phyloP scores from a whole-genome alignment of 2,888 invertebrate species.

The Platynereis dumerilii region DNA sequence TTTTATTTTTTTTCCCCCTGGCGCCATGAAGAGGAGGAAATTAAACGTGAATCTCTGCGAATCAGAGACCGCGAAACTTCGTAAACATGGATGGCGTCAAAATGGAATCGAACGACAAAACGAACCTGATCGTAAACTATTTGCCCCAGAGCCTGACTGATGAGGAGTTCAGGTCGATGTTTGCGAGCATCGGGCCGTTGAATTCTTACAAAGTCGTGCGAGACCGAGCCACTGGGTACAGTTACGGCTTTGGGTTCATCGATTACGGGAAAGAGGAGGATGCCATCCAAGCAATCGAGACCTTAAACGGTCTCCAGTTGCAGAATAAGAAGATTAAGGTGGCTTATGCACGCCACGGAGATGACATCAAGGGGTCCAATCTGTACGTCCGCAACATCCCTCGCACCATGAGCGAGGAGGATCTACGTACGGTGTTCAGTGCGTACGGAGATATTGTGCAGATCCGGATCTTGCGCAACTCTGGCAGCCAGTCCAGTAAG shows the following conservation, averaged over 20 bases:
- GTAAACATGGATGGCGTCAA: not conserved
- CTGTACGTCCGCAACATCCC: conserved; percentile 92
- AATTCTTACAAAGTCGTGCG: conserved; percentile 82
- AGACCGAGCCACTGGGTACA: conserved; percentile 80
- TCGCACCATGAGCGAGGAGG: conserved; percentile 69
- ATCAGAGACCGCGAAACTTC: too few species aligned
- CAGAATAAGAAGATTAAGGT: conserved; percentile 93
- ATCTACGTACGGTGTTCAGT: conserved; percentile 84
- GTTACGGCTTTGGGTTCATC: conserved; percentile 95
- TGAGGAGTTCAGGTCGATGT: conserved; percentile 86
- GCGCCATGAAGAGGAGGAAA: not conserved
- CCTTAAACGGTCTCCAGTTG: conserved; percentile 85
- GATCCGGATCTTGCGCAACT: conserved; percentile 87
- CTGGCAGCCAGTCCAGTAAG: conserved; percentile 83
- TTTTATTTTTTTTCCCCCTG: conserved; percentile 6
- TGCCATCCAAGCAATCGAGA: conserved; percentile 83
- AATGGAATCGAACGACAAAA: conserved; percentile 25
- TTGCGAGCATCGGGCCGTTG: conserved; percentile 85
- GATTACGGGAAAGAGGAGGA: conserved; percentile 87
- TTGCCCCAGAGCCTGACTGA: conserved; percentile 93
- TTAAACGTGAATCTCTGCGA: not conserved
- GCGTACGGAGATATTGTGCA: conserved; percentile 91
- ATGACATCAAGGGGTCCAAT: conserved; percentile 92
- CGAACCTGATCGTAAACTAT: conserved; percentile 92
- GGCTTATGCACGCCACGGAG: conserved; percentile 88